Evolutionary conservation across 2,113 vertebrate genomes (phyloP), one percentile per base, ranked within the genome.

Genomic region (Gila orcuttii): DNA sequence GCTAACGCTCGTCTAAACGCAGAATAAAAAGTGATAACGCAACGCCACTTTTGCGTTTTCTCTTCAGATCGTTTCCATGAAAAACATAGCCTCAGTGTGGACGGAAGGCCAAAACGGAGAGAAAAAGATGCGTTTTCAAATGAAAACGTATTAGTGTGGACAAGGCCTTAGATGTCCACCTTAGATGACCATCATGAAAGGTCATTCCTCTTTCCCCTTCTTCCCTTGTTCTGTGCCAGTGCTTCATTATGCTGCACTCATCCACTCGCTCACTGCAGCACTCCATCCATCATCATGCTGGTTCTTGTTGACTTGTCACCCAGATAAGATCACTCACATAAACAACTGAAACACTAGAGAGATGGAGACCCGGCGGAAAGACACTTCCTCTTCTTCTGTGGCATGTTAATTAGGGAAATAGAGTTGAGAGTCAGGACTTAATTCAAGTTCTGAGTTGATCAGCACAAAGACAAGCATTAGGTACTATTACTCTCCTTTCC

Each of bases 251-350:
- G 73, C 76, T 68, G 84, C 66, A 64, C 82, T 57, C 52, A 88
- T 28, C 81, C 80, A 64, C 60, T 90, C 86, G 19, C 68, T 89
- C 85, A 85, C 69, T 59, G 45, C 86, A 86, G 84, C 79, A 84
- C 81, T 87, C 68, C 74, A 76, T 88, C 84, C 19, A n/a, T 92
- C 89, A 88, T 83, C 89, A 88, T 82, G 28, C 87, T 90, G 66
- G 59, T 47, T 88, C 89, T 92, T 85, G 19, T 52, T 86, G 50
- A 80, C 82, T 87, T 90, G 85, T 87, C 84, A 89, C 83, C 83
- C 52, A 87, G 89, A 90, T 88, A 86, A 85, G 85, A 85, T 87
- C 83, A 73, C 82, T 74, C 83, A 15, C 90, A 87, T 83, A 79
- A 60, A 83, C 75, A 85, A 59, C 87, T 88, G 68, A 88, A 89